phyloP scores from a whole-genome alignment of 2,113 vertebrate genomes.

The Agapornis roseicollis region DNA sequence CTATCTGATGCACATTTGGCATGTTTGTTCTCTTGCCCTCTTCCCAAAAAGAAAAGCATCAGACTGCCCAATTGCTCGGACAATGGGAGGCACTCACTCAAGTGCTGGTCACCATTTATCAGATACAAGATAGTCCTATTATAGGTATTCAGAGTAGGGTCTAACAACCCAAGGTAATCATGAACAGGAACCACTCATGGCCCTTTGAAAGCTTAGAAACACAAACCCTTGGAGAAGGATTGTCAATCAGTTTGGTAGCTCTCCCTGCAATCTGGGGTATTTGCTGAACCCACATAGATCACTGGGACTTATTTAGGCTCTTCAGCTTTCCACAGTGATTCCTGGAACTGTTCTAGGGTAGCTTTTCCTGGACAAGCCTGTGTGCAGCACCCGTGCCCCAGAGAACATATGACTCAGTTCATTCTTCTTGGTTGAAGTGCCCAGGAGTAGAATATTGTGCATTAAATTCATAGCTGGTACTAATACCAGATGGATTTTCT shows the following conservation, averaged over 20 bases:
- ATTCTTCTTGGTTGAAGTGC: not conserved
- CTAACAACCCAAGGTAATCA: not conserved
- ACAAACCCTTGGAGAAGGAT: not conserved
- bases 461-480: not conserved
- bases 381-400: not conserved
- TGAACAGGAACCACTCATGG: not conserved
- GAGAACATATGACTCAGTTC: not conserved
- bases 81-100: rapidly evolving
- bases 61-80: not conserved
- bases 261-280: not conserved
- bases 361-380: not conserved
- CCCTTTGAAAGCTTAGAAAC: not conserved
- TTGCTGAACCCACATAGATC: not conserved
- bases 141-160: not conserved
- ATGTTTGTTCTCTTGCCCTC: not conserved
- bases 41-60: not conserved
- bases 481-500: not conserved
- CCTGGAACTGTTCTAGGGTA: not conserved
- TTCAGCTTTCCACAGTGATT: not conserved
- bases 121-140: not conserved
- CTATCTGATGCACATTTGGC: not conserved
- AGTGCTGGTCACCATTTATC: not conserved
- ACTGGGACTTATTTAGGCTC: not conserved
- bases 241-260: not conserved
- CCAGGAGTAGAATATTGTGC: not conserved